phyloP scores from a whole-genome alignment of 2,888 invertebrate species.

The Rhingia campestris region DNA sequence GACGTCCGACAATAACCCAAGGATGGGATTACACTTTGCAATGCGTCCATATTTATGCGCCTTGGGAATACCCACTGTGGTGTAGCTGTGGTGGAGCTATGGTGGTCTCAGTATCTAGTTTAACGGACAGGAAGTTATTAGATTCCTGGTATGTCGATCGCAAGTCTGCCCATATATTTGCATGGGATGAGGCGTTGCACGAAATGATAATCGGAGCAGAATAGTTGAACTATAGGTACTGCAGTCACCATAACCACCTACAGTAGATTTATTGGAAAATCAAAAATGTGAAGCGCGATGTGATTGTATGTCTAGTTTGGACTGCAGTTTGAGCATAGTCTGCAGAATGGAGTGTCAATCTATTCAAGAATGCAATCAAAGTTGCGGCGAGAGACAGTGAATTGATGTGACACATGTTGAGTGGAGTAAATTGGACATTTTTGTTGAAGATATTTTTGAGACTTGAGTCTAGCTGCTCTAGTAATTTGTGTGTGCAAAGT shows the following conservation, averaged over 20 bases:
- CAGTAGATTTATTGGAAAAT: slow-evolving; percentile 45
- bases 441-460: too few relatives aligned
- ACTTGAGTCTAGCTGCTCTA: too few relatives aligned
- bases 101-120: slow-evolving; percentile 39
- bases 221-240: background rate
- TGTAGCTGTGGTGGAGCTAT: background rate
- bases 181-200: background rate
- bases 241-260: background rate
- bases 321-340: too few relatives aligned
- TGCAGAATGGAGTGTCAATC: slow-evolving; percentile 34
- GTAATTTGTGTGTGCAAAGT: too few relatives aligned
- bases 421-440: too few relatives aligned
- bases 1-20: slow-evolving; percentile 1
- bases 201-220: slow-evolving; percentile 24
- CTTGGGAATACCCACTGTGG: slow-evolving; percentile 34
- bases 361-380: slow-evolving; percentile 12
- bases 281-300: slow-evolving; percentile 25
- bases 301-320: background rate
- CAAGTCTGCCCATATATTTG: slow-evolving; percentile 49
- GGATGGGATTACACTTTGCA: slow-evolving; percentile 62
- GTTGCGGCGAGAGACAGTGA: background rate
- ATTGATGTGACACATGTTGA: too few relatives aligned
- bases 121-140: slow-evolving; percentile 67
- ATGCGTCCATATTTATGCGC: slow-evolving; percentile 54
- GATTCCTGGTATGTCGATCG: slow-evolving; percentile 62